Conservation (phyloP, 1,140 invertebrate species). For the Ceratina japonica region DNA sequence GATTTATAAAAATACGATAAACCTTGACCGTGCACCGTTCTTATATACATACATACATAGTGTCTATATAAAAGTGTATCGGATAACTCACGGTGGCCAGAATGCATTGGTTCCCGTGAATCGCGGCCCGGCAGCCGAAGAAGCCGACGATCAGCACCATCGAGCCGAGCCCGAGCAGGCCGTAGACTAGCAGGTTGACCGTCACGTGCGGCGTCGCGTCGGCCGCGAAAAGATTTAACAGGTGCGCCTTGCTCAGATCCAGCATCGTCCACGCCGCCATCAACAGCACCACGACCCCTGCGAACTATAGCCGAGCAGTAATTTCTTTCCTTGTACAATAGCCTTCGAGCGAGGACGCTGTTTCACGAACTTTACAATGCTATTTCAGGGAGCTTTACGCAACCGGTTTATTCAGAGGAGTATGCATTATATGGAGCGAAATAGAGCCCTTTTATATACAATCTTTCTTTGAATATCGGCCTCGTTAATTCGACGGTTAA, state of each 20-base stretch:
- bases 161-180: slow-evolving; percentile 77
- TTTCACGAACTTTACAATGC: too few relatives aligned
- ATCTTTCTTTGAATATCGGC: too few relatives aligned
- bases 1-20: slow-evolving; percentile 16
- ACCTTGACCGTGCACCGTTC: slow-evolving; percentile 27
- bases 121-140: slow-evolving; percentile 80
- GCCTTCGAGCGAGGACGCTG: too few relatives aligned
- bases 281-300: slow-evolving; percentile 78
- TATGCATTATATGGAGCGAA: neutral
- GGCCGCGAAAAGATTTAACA: slow-evolving; percentile 78
- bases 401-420: neutral
- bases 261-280: slow-evolving; percentile 79
- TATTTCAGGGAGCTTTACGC: neutral
- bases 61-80: slow-evolving; percentile 17
- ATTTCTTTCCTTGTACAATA: slow-evolving; percentile 14
- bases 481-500: too few relatives aligned
- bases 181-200: slow-evolving; percentile 78
- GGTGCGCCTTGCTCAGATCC: slow-evolving; percentile 77
- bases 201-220: slow-evolving; percentile 73
- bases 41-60: too few relatives aligned
- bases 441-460: too few relatives aligned
- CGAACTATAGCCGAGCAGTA: slow-evolving; percentile 69
- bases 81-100: slow-evolving; percentile 77
- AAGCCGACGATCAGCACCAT: slow-evolving; percentile 79
- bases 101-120: slow-evolving; percentile 79